Evolutionary conservation across 2,888 invertebrate genomes (phyloP).

Genomic region (Nemapogon koenigi): DNA sequence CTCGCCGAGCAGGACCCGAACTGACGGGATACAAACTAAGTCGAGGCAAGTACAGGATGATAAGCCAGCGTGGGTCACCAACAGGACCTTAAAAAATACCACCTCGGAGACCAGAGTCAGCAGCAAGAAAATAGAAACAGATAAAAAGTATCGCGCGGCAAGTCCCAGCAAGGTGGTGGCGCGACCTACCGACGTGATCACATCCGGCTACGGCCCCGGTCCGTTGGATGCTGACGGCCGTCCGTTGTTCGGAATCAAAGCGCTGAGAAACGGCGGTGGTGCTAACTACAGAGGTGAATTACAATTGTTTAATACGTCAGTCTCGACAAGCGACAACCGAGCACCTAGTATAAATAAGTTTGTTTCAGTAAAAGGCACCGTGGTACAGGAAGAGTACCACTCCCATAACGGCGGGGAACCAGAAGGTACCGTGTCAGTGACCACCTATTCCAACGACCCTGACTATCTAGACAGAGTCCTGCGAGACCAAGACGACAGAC

Average conservation of each 20-base stretch:
- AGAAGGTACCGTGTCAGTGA: conserved; percentile 71
- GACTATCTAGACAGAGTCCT: conserved; percentile 54
- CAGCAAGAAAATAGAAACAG: conserved; percentile 44
- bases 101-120: conserved; percentile 42
- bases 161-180: conserved; percentile 45
- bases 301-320: not conserved
- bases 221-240: conserved; percentile 81
- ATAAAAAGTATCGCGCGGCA: conserved; percentile 40
- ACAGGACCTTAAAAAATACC: conserved; percentile 64
- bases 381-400: conserved; percentile 71
- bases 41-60: conserved; percentile 48
- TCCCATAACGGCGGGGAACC: conserved; percentile 74
- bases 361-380: conserved; percentile 72
- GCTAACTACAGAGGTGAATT: conserved; percentile 69
- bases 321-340: not conserved
- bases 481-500: conserved; percentile 36
- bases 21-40: conserved; percentile 42
- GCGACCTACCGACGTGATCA: conserved; percentile 70
- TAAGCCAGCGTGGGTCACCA: conserved; percentile 69
- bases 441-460: conserved; percentile 73
- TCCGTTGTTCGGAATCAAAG: conserved; percentile 80
- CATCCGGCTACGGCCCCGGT: conserved; percentile 83
- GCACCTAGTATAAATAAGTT: not conserved
- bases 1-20: conserved; percentile 26
- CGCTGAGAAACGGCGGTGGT: conserved; percentile 67